Evolutionary conservation across 2,797 vertebrate species (phyloP).

Genomic region (Clarias platycephalus): DNA sequence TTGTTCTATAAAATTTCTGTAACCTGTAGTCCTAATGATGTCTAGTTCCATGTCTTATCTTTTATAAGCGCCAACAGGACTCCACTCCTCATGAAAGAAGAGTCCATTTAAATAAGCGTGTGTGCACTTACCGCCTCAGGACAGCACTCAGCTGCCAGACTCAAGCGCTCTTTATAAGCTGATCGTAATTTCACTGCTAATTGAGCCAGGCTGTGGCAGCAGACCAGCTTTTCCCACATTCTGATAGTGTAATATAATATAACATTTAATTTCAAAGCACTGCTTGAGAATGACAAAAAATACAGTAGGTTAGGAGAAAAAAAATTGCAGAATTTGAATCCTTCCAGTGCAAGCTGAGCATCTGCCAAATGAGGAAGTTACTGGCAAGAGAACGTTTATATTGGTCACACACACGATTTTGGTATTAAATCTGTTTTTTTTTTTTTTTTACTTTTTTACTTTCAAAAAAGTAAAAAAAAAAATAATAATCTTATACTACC

Average conservation of each 20-base stretch:
- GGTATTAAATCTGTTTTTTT: slow-evolving; percentile 25
- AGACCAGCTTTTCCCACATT: slow-evolving; percentile 54
- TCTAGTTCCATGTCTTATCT: slow-evolving; percentile 10
- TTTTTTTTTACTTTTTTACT: too few species aligned
- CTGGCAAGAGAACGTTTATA: slow-evolving; percentile 29
- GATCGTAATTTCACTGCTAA: slow-evolving; percentile 68
- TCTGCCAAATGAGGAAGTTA: slow-evolving; percentile 39
- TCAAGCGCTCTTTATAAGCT: slow-evolving; percentile 28
- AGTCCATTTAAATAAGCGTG: slow-evolving; percentile 37
- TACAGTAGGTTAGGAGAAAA: neutral
- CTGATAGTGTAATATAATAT: slow-evolving; percentile 62
- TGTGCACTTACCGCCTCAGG: slow-evolving; percentile 17
- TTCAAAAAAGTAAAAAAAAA: neutral
- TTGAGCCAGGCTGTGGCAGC: slow-evolving; percentile 67
- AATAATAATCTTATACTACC: neutral
- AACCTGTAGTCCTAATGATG: slow-evolving; percentile 1
- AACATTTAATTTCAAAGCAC: slow-evolving; percentile 58
- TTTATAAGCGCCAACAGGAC: slow-evolving; percentile 16
- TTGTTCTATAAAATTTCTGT: neutral
- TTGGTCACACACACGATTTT: slow-evolving; percentile 34
- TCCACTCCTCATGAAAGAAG: slow-evolving; percentile 15
- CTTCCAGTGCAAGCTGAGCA: slow-evolving; percentile 50
- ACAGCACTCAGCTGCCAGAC: slow-evolving; percentile 19
- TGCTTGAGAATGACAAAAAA: slow-evolving; percentile 42
- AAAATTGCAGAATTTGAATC: slow-evolving; percentile 45